phyloP scores from a whole-genome alignment of 2,797 vertebrate species.

The Ambastaia sidthimunki region DNA sequence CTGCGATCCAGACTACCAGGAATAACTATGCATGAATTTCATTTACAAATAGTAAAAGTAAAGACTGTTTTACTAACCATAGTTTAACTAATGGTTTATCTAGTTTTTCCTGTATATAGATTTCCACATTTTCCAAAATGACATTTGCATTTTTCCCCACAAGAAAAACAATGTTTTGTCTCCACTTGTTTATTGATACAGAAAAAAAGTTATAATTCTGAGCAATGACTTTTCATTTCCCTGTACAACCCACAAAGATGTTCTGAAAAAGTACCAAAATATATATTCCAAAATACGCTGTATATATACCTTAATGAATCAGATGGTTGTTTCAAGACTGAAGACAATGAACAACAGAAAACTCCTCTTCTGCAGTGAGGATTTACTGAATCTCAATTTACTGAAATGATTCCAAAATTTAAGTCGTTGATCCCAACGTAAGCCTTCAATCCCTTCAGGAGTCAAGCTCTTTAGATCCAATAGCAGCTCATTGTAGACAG shows the following conservation, averaged over 20 bases:
- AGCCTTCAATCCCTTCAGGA: not conserved
- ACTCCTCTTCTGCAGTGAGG: not conserved
- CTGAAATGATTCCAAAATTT: not conserved
- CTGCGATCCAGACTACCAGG: too few relatives aligned
- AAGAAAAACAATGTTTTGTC: slow-evolving; percentile 44
- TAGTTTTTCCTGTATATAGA: too few relatives aligned
- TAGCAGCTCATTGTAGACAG: too few relatives aligned
- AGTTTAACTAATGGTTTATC: too few relatives aligned
- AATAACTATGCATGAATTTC: too few relatives aligned
- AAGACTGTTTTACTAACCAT: too few relatives aligned
- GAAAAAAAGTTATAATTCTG: slow-evolving; percentile 46
- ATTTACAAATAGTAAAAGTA: too few relatives aligned
- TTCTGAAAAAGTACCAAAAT: slow-evolving; percentile 68
- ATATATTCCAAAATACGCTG: slow-evolving; percentile 65
- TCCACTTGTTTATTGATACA: slow-evolving; percentile 64
- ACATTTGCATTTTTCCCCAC: too few relatives aligned
- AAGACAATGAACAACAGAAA: slow-evolving; percentile 15
- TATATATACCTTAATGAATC: slow-evolving; percentile 64
- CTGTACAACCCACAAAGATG: slow-evolving; percentile 59
- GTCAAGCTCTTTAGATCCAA: not conserved
- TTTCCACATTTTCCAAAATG: too few relatives aligned
- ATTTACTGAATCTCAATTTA: slow-evolving; percentile 1
- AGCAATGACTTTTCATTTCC: slow-evolving; percentile 54
- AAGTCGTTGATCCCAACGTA: slow-evolving; percentile 6
- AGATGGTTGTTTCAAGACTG: slow-evolving; percentile 29